Conservation (phyloP, 2,888 invertebrate species). For the Hypomecis atomaria region DNA sequence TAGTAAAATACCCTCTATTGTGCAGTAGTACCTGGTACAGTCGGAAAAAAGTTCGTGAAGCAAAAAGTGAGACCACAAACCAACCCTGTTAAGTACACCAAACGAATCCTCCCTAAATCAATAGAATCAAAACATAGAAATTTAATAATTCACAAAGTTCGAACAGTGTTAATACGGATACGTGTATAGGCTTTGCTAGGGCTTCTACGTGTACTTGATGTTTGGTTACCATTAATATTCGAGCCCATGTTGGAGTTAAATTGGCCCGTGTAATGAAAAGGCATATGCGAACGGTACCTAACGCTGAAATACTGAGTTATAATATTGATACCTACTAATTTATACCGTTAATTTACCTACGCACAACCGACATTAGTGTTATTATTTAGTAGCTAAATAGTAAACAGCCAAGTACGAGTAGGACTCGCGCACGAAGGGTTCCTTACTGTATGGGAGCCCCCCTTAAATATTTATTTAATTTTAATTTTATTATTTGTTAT, state of each 20-base stretch:
- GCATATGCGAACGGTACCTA: slow-evolving; percentile 12
- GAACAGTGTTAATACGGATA: slow-evolving; percentile 41
- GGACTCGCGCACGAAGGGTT: too few species aligned
- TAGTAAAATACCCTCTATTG: neutral
- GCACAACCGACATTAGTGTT: too few species aligned
- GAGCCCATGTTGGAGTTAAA: slow-evolving; percentile 37
- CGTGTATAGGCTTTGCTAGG: slow-evolving; percentile 28
- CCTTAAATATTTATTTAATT: too few species aligned
- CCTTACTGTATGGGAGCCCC: too few species aligned
- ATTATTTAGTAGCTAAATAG: too few species aligned
- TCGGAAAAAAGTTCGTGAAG: neutral
- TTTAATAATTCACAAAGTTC: slow-evolving; percentile 46
- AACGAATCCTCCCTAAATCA: slow-evolving; percentile 40
- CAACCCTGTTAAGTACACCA: slow-evolving; percentile 22
- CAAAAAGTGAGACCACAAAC: slow-evolving; percentile 12
- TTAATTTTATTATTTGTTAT: too few species aligned
- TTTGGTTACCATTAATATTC: slow-evolving; percentile 54
- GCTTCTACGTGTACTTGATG: slow-evolving; percentile 40
- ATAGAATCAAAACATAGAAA: slow-evolving; percentile 38
- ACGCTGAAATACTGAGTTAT: neutral
- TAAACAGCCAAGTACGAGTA: too few species aligned
- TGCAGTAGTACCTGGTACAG: neutral
- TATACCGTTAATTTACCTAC: too few species aligned
- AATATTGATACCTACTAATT: neutral
- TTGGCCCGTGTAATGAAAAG: slow-evolving; percentile 31